Percentiles rank a stretch among this genome's conserved stretches.
Conservation (phyloP, 2,113 vertebrate genomes). For the Haemorhous mexicanus region DNA sequence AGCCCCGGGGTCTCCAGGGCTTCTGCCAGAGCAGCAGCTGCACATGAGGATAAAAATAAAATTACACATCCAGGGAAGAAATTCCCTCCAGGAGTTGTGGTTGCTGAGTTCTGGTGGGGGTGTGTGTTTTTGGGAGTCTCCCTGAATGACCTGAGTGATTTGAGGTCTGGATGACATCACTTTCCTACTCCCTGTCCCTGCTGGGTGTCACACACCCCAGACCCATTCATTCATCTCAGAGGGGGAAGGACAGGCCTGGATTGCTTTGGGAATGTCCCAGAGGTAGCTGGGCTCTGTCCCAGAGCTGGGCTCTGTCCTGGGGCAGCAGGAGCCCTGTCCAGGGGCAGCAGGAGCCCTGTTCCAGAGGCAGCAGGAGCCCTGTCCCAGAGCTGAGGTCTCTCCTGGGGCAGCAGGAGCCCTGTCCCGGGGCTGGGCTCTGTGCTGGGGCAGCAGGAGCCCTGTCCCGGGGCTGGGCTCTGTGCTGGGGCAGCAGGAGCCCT, state of each 20-base stretch:
- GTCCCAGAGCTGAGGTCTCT: too few relatives aligned
- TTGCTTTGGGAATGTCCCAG: background rate
- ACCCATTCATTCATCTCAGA: background rate
- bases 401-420: too few relatives aligned
- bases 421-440: too few relatives aligned
- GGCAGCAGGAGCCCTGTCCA: too few relatives aligned
- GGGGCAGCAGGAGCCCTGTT: too few relatives aligned
- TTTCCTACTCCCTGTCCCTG: background rate
- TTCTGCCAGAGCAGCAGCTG: background rate
- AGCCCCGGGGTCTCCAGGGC: accelerated
- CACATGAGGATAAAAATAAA: background rate
- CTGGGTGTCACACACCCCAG: background rate
- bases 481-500: too few relatives aligned
- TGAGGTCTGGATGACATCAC: background rate
- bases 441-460: too few relatives aligned
- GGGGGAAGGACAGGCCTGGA: too few relatives aligned
- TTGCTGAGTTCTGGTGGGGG: background rate
- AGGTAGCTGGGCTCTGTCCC: too few relatives aligned
- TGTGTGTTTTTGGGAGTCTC: background rate
- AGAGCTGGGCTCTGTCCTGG: too few relatives aligned
- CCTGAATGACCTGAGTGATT: accelerated
- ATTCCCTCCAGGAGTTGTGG: background rate
- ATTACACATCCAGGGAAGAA: background rate
- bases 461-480: too few relatives aligned
- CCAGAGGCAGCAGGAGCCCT: too few relatives aligned